Conservation (phyloP, 2,113 vertebrate genomes). For the Odontophorus gujanensis region DNA sequence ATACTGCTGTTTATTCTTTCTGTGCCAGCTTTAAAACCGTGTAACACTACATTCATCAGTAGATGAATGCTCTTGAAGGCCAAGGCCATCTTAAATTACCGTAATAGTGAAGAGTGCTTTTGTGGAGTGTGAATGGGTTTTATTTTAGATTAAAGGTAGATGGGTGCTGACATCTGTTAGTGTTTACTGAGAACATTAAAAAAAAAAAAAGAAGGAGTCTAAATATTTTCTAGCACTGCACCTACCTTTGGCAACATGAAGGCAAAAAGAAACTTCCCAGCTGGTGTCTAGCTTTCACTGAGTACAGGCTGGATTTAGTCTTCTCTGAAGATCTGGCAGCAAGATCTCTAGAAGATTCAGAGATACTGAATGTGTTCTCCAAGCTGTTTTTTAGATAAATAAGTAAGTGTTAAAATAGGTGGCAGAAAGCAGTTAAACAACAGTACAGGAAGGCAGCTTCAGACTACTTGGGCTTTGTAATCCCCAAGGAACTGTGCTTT, state of each 20-base stretch:
- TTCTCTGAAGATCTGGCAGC: background rate
- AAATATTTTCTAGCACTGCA: slow-evolving; percentile 6
- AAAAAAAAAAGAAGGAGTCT: background rate
- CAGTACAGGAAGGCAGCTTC: background rate
- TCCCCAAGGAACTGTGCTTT: background rate
- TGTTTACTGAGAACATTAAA: slow-evolving; percentile 17
- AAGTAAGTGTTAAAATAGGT: background rate
- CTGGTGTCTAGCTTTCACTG: background rate
- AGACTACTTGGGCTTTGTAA: background rate
- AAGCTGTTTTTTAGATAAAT: background rate
- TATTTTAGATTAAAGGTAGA: slow-evolving; percentile 23
- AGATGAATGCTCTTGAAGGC: background rate
- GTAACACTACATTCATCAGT: background rate
- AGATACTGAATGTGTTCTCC: background rate
- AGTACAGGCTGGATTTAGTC: background rate
- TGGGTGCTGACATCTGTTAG: background rate
- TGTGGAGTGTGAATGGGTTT: background rate
- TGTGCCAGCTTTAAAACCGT: background rate
- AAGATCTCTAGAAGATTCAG: background rate
- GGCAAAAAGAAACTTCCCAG: slow-evolving; percentile 10
- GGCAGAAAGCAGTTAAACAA: background rate
- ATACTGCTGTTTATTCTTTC: background rate
- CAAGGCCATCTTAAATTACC: background rate
- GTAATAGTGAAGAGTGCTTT: background rate
- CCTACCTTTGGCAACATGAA: slow-evolving; percentile 4